Evolutionary conservation across 2,888 invertebrate species (phyloP).

Genomic region (Acanthosepion pharaonis): DNA sequence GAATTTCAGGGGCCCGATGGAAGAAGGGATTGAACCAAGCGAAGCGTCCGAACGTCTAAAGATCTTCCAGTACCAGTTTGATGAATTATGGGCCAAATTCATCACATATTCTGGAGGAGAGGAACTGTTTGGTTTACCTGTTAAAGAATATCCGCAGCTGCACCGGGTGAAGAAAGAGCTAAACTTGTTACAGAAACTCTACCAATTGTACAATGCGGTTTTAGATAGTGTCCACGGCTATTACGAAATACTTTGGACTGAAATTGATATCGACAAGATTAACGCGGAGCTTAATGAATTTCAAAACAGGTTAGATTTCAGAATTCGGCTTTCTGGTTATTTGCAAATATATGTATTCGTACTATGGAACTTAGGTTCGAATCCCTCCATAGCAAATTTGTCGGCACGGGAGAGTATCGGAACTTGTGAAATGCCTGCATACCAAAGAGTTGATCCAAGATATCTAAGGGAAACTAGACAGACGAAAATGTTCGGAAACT

Average conservation of each 20-base stretch:
- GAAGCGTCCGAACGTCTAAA: conserved; percentile 73
- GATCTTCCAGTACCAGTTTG: conserved; percentile 71
- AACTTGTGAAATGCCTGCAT: too few relatives aligned
- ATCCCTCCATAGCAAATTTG: too few relatives aligned
- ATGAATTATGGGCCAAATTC: conserved; percentile 72
- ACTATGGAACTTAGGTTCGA: too few relatives aligned
- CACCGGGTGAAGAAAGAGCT: conserved; percentile 70
- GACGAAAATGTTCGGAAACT: too few relatives aligned
- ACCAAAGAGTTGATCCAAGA: too few relatives aligned
- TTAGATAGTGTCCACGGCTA: conserved; percentile 72
- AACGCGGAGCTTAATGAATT: conserved; percentile 71
- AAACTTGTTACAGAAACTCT: conserved; percentile 72
- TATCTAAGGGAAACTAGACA: too few relatives aligned
- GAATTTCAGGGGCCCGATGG: conserved; percentile 68
- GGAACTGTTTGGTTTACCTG: conserved; percentile 72
- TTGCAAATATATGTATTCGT: neutral
- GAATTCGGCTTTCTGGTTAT: neutral
- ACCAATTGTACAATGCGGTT: conserved; percentile 72
- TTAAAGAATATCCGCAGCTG: conserved; percentile 71
- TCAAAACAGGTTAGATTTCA: conserved; percentile 67
- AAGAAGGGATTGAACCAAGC: conserved; percentile 70
- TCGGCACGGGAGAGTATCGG: too few relatives aligned
- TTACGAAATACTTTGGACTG: conserved; percentile 73
- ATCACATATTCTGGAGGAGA: conserved; percentile 72
- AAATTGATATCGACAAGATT: conserved; percentile 74